A percentile compares a stretch with the other conserved stretches of the same genome.
Conservation (phyloP, 2,888 invertebrate genomes). For the Agrotis puta region DNA sequence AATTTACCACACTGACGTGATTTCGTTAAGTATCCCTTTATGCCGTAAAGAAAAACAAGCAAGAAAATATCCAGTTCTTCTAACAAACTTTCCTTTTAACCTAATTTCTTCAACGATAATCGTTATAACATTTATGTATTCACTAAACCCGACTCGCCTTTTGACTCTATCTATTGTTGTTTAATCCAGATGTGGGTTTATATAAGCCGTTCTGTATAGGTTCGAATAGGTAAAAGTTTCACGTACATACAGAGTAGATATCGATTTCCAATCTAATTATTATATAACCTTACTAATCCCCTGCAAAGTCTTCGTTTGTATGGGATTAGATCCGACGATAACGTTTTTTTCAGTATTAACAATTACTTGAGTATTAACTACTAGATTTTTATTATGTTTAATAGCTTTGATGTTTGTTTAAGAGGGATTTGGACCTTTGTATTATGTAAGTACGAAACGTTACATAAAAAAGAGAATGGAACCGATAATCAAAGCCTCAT, state of each 20-base stretch:
- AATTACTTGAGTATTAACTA: slow-evolving; percentile 9
- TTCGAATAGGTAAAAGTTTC: slow-evolving; percentile 39
- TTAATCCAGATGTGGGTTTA: slow-evolving; percentile 51
- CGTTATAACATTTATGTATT: not conserved
- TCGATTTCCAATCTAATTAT: slow-evolving; percentile 52
- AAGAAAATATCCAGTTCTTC: slow-evolving; percentile 4
- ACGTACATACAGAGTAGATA: slow-evolving; percentile 39
- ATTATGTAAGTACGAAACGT: not conserved
- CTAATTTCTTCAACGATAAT: not conserved
- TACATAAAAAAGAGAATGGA: not conserved
- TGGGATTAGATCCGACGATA: slow-evolving; percentile 22
- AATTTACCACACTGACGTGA: slow-evolving; percentile 50
- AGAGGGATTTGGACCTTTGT: not conserved
- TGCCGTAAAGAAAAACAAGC: slow-evolving; percentile 10
- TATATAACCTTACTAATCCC: slow-evolving; percentile 44
- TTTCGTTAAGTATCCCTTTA: slow-evolving; percentile 40
- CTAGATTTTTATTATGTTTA: not conserved
- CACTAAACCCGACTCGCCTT: not conserved
- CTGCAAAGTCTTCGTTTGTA: slow-evolving; percentile 24
- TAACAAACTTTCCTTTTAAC: not conserved
- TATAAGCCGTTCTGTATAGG: slow-evolving; percentile 41
- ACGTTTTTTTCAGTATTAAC: not conserved
- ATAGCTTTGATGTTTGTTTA: slow-evolving; percentile 4
- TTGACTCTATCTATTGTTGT: slow-evolving; percentile 25
- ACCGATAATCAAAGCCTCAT: not conserved